Base-by-base conservation (phyloP, 2,888 invertebrate species). In the Macrophya alboannulata region DNA sequence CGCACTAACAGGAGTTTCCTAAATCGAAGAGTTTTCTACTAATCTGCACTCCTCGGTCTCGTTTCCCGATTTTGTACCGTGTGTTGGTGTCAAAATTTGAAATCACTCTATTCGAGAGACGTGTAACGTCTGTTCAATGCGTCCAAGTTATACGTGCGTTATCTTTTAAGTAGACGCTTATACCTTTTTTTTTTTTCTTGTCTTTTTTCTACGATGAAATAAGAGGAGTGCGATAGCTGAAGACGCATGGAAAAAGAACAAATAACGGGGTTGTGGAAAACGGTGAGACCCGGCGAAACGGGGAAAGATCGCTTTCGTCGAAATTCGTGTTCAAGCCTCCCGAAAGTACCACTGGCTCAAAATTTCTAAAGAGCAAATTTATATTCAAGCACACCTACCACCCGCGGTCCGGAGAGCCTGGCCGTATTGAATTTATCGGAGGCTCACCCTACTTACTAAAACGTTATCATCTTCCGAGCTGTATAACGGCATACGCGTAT, bases 301-400 rank as follows among this genome's bases (percentile, higher is more conserved):
- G 62, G 55, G 62, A 81, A 25, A 62, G 79, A 81, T 62, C 62
- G 79, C 79, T 81, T 81, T 62, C 62, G 12, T 51, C 59, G 59
- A 62, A 81, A 62, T 81, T 81, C 79, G 43, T 81, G 79, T 81
- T 81, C 79, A 62, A 81, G 79, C 40, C 62, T 59, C 79, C 25
- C 79, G 43, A 40, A 77, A 81, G 79, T 62, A 81, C 79, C 79
- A 43, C 79, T 81, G 59, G 59, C 62, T 81, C 51, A 59, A 62
- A 81, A 81, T 81, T 59, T 81, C 79, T 81, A 81, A 81, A 62
- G 79, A 81, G 59, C 59, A 62, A 81, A 81, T 81, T 81, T 81
- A 81, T 81, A 81, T 81, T 81, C 79, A 81, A 81, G 79, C 62
- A 81, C 51, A 62, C 79, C 79, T 62, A 81, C 79, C 79, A 81